Evolutionary conservation across 2,888 invertebrate species (phyloP), one percentile per base, ranked within the genome.

Genomic region (Acleris literana): DNA sequence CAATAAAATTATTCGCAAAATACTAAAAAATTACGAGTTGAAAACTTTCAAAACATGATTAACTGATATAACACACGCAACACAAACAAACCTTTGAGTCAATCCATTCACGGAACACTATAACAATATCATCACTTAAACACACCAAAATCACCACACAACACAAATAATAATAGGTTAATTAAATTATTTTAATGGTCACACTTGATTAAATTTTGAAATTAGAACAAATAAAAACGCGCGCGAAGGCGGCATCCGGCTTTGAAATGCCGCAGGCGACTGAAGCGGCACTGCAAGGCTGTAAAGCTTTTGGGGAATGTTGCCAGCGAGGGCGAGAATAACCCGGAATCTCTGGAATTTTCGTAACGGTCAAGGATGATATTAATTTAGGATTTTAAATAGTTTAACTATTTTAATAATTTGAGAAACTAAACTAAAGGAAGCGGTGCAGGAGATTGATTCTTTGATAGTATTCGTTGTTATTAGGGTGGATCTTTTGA

Each of bases 181-280:
- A 29, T 59, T 16, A 17, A 20, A 44, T n/a, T 56, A 55, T 25
- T 44, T 52, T 56, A n/a, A 43, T 49, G 48, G 25, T 44, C 51
- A 39, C 43, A 54, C 39, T 49, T 39, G 18, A 54, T 49, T 48
- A 48, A 53, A 53, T 48, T 61, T 64, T 44, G 29, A 63, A 59
- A 44, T 56, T 52, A 20, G 20, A 56, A 46, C 25, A 58, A 58
- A 44, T n/a, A 22, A 56, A 56, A 49, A 20, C 17, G 44, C 53
- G 61, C 56, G 60, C 9, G 33, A 43, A 59, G 54, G 51, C 69
- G 67, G 46, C 64, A 33, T 9, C 58, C 71, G 70, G 78, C 75
- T 71, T 16, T 73, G 68, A 64, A 77, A 72, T 84, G 77, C 84
- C 86, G 86, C 86, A 86, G 84, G 74, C 76, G 70, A 86, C 86